These are phyloP conservation scores for Miniopterus natalensis DNA, from an alignment of 2,113 vertebrate species.

Conservation along the genomic window DNA sequence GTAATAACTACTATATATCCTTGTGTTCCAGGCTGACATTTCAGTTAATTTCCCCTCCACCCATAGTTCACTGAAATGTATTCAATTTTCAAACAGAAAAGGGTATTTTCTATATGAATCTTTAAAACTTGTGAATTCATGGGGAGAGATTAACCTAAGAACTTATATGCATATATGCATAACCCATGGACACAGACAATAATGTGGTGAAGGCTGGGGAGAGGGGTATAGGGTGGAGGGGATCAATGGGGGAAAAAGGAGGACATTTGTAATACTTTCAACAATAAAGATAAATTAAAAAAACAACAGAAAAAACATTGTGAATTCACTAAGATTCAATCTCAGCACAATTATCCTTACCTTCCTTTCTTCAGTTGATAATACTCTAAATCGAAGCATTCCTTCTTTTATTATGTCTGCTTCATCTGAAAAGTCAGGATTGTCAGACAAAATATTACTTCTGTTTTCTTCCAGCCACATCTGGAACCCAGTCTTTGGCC, in stretches of 20 bases:
- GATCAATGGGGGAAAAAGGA: no score
- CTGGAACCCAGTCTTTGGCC: constrained; percentile 97
- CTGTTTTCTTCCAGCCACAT: constrained; percentile 97
- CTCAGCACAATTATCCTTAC: constrained; percentile 84
- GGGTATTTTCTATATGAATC: background rate
- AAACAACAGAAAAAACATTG: no score
- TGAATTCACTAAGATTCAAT: constrained; percentile 25
- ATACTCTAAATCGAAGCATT: constrained; percentile 93
- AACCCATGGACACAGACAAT: no score
- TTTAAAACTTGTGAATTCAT: constrained; percentile 34
- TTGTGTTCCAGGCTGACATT: background rate
- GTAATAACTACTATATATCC: background rate
- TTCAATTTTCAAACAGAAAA: constrained; percentile 51
- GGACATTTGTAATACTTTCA: no score
- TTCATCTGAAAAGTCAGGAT: constrained; percentile 92
- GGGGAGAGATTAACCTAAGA: no score
- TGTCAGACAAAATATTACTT: constrained; percentile 91
- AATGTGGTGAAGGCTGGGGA: no score
- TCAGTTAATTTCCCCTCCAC: constrained; percentile 1
- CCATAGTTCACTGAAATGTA: background rate
- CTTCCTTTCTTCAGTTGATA: constrained; percentile 94
- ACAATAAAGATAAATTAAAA: no score
- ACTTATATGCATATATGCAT: no score
- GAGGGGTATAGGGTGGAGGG: no score
- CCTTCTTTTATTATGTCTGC: constrained; percentile 97